Base-by-base conservation (phyloP, 2,797 vertebrate genomes). In the Arctocebus calabarensis region DNA sequence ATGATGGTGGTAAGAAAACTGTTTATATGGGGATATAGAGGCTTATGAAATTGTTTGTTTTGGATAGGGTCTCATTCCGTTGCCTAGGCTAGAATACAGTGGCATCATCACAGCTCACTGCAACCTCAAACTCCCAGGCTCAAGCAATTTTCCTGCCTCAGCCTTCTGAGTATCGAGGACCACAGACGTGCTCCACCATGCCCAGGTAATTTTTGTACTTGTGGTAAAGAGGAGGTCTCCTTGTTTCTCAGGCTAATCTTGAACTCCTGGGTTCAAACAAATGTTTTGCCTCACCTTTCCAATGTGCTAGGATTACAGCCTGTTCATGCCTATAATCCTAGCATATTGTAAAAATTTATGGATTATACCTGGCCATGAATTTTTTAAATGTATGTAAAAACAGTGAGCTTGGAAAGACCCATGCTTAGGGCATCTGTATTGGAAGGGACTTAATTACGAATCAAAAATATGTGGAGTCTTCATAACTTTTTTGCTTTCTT, bases 401-500 rank as follows among this genome's bases (percentile, higher is more conserved):
- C 59, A 45, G 25, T 20, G 27, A 91, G 14, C 61, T 68, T 78
- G 57, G 78, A 79, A 92, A 85, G 45, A 90, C 9, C 32, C 68
- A 90, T 17, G 29, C 20, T 78, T 70, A 71, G 57, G 22, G 52
- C 77, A 88, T 29, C 68, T 22, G 8, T 78, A 61, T 45, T 75
- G 7, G 55, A 78, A 97, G 82, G 8, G 27, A 84, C 17, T 79
- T 64, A 82, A 70, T 85, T 81, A 71, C 77, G 6, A 96, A 22
- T 94, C 32, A 93, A 77, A 97, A 73, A 88, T 43, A 84, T 4
- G 19, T 12, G 25, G 34, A 95, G 52, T 27, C 25, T 87, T 88
- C 82, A 81, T 91, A 91, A 75, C 73, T 83, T 78, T 71, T 94
- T 93, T 75, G 34, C 22, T 84, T 94, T 84, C 62, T 40, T 73